Evolutionary conservation across 2,888 invertebrate species (phyloP).

Genomic region (Xylota segnis): DNA sequence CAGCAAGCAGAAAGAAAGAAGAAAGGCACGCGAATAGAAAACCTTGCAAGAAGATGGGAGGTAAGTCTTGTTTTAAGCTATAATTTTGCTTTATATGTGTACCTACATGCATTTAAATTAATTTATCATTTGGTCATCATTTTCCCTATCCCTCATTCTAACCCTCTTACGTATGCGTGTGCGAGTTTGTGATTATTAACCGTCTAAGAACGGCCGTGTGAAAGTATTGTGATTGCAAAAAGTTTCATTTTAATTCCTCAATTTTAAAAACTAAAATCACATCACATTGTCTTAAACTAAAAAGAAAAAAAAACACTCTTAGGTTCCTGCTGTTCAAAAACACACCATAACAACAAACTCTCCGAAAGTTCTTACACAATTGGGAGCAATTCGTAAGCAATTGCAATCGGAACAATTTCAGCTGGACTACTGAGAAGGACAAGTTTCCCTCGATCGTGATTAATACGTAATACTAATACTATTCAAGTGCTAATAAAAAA

Average conservation of each 20-base stretch:
- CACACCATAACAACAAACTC: constrained; percentile 81
- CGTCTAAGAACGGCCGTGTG: neutral
- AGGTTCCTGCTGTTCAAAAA: constrained; percentile 88
- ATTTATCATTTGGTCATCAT: neutral
- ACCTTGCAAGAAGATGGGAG: constrained; percentile 86
- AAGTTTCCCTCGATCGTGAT: neutral
- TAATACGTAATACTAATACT: constrained; percentile 43
- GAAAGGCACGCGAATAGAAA: constrained; percentile 79
- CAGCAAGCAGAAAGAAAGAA: constrained; percentile 59
- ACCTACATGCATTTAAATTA: neutral
- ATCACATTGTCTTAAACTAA: neutral
- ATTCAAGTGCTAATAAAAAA: constrained; percentile 61
- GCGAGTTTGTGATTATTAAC: neutral
- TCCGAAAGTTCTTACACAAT: constrained; percentile 87
- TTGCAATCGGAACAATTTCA: constrained; percentile 88
- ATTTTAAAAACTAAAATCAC: neutral
- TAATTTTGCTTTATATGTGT: neutral
- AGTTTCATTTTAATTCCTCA: neutral
- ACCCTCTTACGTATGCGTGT: neutral
- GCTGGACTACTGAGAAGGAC: constrained; percentile 83
- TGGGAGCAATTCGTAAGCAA: constrained; percentile 89
- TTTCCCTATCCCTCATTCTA: neutral
- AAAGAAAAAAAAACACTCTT: constrained; percentile 79
- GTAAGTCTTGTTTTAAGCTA: constrained; percentile 79
- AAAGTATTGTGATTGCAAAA: neutral